These are phyloP conservation scores for Caenorhabditis virilis DNA, from an alignment of 2,888 invertebrate species.

Conservation along the genomic window DNA sequence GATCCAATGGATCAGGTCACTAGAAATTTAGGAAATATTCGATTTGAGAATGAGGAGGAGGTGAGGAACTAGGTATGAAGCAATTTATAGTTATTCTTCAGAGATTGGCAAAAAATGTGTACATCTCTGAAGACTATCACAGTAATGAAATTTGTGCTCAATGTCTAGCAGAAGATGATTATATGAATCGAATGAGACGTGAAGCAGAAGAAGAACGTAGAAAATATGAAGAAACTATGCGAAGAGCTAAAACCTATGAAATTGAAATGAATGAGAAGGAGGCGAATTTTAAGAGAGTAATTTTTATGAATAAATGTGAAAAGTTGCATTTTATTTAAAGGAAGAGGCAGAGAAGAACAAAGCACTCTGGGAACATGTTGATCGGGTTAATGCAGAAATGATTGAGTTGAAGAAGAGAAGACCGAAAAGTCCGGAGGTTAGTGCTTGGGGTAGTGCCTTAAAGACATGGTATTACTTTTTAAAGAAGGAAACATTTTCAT, in stretches of 20 bases:
- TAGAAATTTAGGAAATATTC: slow-evolving; percentile 30
- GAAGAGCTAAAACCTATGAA: slow-evolving; percentile 35
- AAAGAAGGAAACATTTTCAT: no score
- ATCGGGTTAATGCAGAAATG: slow-evolving; percentile 51
- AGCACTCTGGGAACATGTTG: slow-evolving; percentile 45
- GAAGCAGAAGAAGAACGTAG: slow-evolving; percentile 29
- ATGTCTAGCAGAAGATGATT: slow-evolving; percentile 50
- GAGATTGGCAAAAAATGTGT: not conserved
- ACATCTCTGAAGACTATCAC: slow-evolving; percentile 16
- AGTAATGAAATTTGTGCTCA: slow-evolving; percentile 52
- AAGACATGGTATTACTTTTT: no score
- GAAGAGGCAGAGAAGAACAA: slow-evolving; percentile 32
- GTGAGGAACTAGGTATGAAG: not conserved
- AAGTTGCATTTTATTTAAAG: slow-evolving; percentile 5
- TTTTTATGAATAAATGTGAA: not conserved
- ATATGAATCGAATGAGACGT: slow-evolving; percentile 36
- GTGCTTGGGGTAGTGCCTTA: not conserved
- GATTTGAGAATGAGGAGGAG: slow-evolving; percentile 26
- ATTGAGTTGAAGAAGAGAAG: slow-evolving; percentile 37
- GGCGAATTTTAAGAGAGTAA: slow-evolving; percentile 6
- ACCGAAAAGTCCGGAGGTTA: slow-evolving; percentile 37
- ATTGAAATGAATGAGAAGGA: slow-evolving; percentile 33
- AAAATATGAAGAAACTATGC: slow-evolving; percentile 39
- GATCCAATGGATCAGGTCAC: not conserved
- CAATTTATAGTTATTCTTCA: not conserved